These are phyloP conservation scores for Coregonus suidteri DNA, from an alignment of 2,797 vertebrate species.

Conservation along the genomic window DNA sequence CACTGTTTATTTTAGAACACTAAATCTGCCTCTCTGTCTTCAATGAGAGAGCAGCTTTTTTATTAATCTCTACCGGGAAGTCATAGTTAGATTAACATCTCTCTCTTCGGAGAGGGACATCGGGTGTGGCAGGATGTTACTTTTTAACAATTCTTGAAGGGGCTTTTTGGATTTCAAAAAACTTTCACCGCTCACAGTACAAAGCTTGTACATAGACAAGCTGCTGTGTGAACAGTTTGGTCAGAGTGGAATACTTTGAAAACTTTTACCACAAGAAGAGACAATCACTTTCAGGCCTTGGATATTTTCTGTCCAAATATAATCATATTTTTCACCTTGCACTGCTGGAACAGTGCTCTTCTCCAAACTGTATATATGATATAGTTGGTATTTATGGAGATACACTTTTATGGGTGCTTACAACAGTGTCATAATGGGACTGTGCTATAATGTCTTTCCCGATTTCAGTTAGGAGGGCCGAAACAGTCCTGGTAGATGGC, in stretches of 20 bases:
- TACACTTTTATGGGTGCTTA: conserved; percentile 59
- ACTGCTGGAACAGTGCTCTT: conserved; percentile 77
- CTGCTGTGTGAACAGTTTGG: conserved; percentile 20
- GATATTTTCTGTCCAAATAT: conserved; percentile 42
- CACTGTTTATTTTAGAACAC: conserved; percentile 10
- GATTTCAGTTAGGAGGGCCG: conserved; percentile 54
- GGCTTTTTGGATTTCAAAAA: conserved; percentile 42
- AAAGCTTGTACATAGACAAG: conserved; percentile 27
- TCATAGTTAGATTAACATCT: conserved; percentile 54
- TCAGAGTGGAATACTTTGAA: conserved; percentile 14
- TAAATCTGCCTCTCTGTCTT: conserved; percentile 23
- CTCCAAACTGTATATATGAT: conserved; percentile 44
- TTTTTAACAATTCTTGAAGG: conserved; percentile 25
- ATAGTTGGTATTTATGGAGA: conserved; percentile 36
- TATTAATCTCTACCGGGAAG: conserved; percentile 37
- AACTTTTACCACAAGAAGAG: conserved; percentile 38
- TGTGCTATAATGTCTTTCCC: conserved; percentile 79
- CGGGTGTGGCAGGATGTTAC: conserved; percentile 35
- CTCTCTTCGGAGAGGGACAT: conserved; percentile 28
- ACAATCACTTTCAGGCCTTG: conserved; percentile 58
- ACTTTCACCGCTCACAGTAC: conserved; percentile 11
- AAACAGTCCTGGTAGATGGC: conserved; percentile 43
- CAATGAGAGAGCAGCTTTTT: conserved; percentile 22
- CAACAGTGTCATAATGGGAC: conserved; percentile 69
- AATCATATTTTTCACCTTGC: conserved; percentile 55